phyloP scores from a whole-genome alignment of 2,113 vertebrate genomes.

The Acrocephalus arundinaceus region DNA sequence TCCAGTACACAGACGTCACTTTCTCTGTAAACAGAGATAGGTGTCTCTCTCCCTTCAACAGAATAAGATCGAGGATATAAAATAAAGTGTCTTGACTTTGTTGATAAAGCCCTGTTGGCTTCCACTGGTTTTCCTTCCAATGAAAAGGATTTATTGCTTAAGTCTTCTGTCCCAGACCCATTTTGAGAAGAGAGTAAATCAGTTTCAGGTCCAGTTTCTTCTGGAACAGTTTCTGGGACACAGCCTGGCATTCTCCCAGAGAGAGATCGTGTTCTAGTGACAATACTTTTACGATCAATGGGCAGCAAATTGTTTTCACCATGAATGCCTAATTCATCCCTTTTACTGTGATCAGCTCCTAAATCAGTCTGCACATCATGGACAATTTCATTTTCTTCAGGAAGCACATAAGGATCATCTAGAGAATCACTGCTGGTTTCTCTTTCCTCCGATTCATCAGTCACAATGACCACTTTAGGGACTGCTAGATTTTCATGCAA shows the following conservation, averaged over 20 bases:
- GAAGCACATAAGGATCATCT: slow-evolving; percentile 74
- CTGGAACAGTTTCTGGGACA: slow-evolving; percentile 96
- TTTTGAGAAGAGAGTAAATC: slow-evolving; percentile 57
- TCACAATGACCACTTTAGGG: slow-evolving; percentile 50
- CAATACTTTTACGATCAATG: slow-evolving; percentile 80
- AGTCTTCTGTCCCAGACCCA: slow-evolving; percentile 40
- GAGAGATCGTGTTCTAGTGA: slow-evolving; percentile 87
- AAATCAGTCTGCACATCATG: background rate
- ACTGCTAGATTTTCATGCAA: background rate
- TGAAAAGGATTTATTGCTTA: slow-evolving; percentile 68
- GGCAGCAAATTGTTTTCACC: slow-evolving; percentile 79
- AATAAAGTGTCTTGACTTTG: slow-evolving; percentile 82
- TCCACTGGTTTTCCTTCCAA: slow-evolving; percentile 76
- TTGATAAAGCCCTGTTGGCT: slow-evolving; percentile 66
- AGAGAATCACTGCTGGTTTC: slow-evolving; percentile 52
- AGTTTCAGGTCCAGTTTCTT: slow-evolving; percentile 86
- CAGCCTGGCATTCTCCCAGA: slow-evolving; percentile 89
- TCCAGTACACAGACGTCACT: slow-evolving; percentile 68
- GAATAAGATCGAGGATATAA: slow-evolving; percentile 89
- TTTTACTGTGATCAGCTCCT: background rate
- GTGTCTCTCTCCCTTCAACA: slow-evolving; percentile 83
- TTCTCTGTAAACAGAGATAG: slow-evolving; percentile 76
- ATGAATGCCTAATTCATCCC: slow-evolving; percentile 76
- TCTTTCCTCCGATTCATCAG: slow-evolving; percentile 64
- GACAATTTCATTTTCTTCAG: slow-evolving; percentile 14